Base-by-base conservation (phyloP, 2,888 invertebrate species). In the Drosophila recens region DNA sequence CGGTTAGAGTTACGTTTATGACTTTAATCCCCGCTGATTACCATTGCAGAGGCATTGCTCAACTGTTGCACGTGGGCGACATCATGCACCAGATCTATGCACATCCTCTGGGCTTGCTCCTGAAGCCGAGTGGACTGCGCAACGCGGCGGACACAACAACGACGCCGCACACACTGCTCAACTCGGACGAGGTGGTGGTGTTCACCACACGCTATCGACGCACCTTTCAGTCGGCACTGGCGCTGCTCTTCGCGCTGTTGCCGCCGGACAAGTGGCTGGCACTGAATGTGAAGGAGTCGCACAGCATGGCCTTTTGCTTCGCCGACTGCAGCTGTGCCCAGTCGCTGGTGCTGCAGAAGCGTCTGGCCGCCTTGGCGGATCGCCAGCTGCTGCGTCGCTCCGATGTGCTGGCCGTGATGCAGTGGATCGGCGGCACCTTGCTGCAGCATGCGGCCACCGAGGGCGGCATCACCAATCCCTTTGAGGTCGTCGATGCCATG, bases 201-300 rank as follows among this genome's bases (percentile, higher is more conserved):
- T 96, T 95, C 90, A 97, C 97, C 80, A 98, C 98, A 0, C 94
- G 96, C 45, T 98, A 97, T 91, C 93, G 97, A 1, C 94, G 99
- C 84, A 98, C 98, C 17, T 97, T 97, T 89, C 98, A 98, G 93
- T 98, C 98, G 82, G 96, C 97, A 0, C 93, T 97, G 79, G 97
- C 97, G 0, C 94, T 97, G 79, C 91, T 97, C 3, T 96, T 95
- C 90, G 95, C 95, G 0, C 94, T 97, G 72, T 93, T 97, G 40
- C 95, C 95, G 3, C 92, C 94, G 2, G 96, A 96, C 64, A 94
- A 95, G 54, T 93, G 96, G 84, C 93, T 95, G 9, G 95, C 95
- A 63, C 93, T 97, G 5, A 94, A 94, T 30, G 94, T 98, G 13
- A 93, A 94, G 10, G 97, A 97, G 92, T 95, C 96, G 57, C 96